These are phyloP conservation scores for Sesamia inferens DNA, from an alignment of 2,888 invertebrate species.

Conservation along the genomic window DNA sequence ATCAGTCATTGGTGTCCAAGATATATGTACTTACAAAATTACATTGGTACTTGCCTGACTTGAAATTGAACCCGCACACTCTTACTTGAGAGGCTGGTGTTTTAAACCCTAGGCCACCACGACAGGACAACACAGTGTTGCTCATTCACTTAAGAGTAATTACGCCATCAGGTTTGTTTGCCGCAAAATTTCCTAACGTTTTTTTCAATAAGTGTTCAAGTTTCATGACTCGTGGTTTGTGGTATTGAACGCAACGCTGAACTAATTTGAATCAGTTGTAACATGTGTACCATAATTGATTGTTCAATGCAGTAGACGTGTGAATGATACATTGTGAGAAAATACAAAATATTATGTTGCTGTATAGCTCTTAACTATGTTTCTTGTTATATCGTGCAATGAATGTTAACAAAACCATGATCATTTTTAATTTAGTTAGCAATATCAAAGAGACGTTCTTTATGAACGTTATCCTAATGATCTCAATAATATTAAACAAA, in stretches of 20 bases:
- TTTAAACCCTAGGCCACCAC: too few species aligned
- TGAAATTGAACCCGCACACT: too few species aligned
- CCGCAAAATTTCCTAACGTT: not conserved
- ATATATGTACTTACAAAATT: too few species aligned
- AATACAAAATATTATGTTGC: conserved; percentile 8
- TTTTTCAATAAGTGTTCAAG: conserved; percentile 20
- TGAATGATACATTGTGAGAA: conserved; percentile 7
- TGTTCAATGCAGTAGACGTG: conserved; percentile 16
- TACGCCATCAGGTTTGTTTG: not conserved
- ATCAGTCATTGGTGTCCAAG: too few species aligned
- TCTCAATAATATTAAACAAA: too few species aligned
- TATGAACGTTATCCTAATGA: not conserved
- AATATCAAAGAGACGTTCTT: not conserved
- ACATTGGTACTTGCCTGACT: too few species aligned
- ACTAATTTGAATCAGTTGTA: conserved; percentile 48
- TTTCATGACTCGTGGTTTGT: conserved; percentile 12
- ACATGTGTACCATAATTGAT: conserved; percentile 29
- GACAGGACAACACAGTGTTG: too few species aligned
- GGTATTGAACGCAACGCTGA: conserved; percentile 31
- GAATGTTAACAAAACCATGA: not conserved
- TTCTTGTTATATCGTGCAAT: not conserved
- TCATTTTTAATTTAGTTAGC: not conserved
- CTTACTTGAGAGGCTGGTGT: too few species aligned
- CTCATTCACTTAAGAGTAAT: not conserved
- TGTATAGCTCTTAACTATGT: not conserved